Conservation (phyloP, 2,113 vertebrate species). For the Aptenodytes patagonicus region DNA sequence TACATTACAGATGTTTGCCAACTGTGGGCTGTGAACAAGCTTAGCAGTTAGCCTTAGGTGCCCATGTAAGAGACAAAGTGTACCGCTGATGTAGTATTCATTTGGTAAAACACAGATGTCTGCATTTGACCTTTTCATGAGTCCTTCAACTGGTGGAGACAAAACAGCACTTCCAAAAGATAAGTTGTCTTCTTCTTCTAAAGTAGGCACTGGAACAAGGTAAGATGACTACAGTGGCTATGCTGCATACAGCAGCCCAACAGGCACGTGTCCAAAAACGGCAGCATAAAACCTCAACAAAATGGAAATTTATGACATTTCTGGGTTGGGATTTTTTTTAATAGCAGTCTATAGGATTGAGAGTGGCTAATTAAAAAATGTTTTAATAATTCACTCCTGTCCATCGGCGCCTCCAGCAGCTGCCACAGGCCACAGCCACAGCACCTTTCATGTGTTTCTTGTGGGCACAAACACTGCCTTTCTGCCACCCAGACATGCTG, state of each 20-base stretch:
- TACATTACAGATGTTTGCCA: not conserved
- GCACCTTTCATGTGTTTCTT: slow-evolving; percentile 71
- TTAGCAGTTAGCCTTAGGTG: not conserved
- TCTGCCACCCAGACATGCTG: slow-evolving; percentile 79
- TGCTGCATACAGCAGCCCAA: not conserved
- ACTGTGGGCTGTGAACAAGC: not conserved
- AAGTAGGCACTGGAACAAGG: not conserved
- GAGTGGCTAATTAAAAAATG: not conserved
- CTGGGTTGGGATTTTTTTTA: not conserved
- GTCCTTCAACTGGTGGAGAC: not conserved
- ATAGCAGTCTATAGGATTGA: not conserved
- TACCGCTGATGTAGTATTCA: not conserved
- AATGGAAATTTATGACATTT: not conserved
- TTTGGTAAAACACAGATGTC: not conserved
- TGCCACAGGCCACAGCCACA: slow-evolving; percentile 83
- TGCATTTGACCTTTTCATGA: not conserved
- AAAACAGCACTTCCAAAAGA: not conserved
- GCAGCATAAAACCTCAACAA: not conserved
- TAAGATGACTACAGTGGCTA: not conserved
- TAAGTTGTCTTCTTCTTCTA: not conserved
- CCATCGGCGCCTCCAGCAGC: slow-evolving; percentile 78
- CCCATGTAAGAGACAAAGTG: not conserved
- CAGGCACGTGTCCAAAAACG: fast-evolving
- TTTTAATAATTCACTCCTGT: slow-evolving; percentile 71
- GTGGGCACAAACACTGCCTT: slow-evolving; percentile 84